A percentile compares a stretch with the other conserved stretches of the same genome.
These are phyloP conservation scores for Drosophila rellima DNA, from an alignment of 2,888 invertebrate species.

Conservation along the genomic window DNA sequence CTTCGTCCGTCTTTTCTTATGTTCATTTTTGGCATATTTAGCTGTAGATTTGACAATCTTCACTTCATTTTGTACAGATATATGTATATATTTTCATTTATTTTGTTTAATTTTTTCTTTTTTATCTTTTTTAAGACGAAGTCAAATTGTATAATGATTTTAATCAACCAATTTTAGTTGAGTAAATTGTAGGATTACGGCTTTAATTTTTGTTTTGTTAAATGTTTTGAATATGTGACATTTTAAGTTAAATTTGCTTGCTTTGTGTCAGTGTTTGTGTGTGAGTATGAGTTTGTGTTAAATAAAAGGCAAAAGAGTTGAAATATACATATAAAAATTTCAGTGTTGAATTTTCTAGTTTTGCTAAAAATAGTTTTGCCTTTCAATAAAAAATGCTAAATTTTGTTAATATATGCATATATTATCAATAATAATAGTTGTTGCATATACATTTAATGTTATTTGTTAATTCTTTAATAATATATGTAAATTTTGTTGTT, in stretches of 20 bases:
- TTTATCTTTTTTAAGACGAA: conserved; percentile 45
- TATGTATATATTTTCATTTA: conserved; percentile 17
- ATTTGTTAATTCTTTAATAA: conserved; percentile 34
- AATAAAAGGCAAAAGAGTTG: conserved; percentile 48
- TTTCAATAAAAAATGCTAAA: conserved; percentile 64
- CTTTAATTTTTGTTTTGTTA: conserved; percentile 19
- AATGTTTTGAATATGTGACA: conserved; percentile 12
- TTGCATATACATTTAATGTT: conserved; percentile 42
- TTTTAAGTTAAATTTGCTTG: conserved; percentile 55
- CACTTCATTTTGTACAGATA: conserved; percentile 66
- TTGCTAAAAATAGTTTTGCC: conserved; percentile 56
- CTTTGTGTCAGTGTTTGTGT: conserved; percentile 19
- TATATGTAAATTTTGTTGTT: conserved; percentile 49
- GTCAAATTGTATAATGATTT: conserved; percentile 61
- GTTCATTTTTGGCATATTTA: conserved; percentile 84
- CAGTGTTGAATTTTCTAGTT: conserved; percentile 60
- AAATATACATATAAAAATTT: conserved; percentile 43
- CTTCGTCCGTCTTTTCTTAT: conserved; percentile 32
- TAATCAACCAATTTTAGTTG: conserved; percentile 61
- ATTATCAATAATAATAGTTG: conserved; percentile 55
- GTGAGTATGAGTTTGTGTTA: conserved; percentile 27
- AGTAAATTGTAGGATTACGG: conserved; percentile 51
- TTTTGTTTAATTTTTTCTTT: conserved; percentile 18
- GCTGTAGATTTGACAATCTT: conserved; percentile 84
- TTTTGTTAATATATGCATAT: conserved; percentile 45